Percentiles rank a stretch among this genome's conserved stretches.
These are phyloP conservation scores for Oxytorus armatus DNA, from an alignment of 2,888 invertebrate species.

Conservation along the genomic window DNA sequence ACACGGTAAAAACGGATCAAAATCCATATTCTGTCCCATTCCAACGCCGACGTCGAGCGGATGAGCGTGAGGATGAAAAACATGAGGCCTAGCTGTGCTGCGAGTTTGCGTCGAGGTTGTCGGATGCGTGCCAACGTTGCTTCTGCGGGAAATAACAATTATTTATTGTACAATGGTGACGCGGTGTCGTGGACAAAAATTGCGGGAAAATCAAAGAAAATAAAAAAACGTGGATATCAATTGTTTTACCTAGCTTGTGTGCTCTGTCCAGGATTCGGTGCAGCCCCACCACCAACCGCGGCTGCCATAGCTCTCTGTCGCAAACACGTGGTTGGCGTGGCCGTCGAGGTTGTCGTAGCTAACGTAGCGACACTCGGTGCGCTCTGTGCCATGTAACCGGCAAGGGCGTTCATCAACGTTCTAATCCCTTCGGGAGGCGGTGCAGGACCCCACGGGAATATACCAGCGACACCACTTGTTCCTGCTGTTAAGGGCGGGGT, in stretches of 20 bases:
- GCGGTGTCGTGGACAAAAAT: background rate
- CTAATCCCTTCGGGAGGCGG: constrained; percentile 86
- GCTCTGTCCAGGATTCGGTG: constrained; percentile 80
- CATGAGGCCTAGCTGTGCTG: constrained; percentile 89
- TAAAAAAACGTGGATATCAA: background rate
- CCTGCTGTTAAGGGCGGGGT: constrained; percentile 68
- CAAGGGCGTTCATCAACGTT: constrained; percentile 86
- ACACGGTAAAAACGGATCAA: constrained; percentile 90
- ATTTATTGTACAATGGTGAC: background rate
- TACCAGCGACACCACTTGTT: constrained; percentile 69
- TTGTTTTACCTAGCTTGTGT: constrained; percentile 81
- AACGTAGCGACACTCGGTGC: constrained; percentile 68
- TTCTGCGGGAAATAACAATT: constrained; percentile 80
- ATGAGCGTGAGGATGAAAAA: constrained; percentile 87
- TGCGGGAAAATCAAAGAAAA: background rate
- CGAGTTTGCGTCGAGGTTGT: constrained; percentile 90
- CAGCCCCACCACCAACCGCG: constrained; percentile 74
- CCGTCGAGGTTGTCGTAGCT: constrained; percentile 68
- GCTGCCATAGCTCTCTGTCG: constrained; percentile 72
- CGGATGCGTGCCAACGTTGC: constrained; percentile 89
- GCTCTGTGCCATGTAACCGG: constrained; percentile 84
- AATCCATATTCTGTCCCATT: constrained; percentile 81
- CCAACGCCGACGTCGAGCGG: constrained; percentile 84
- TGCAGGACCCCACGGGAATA: constrained; percentile 84
- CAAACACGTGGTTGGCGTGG: constrained; percentile 66